These are phyloP conservation scores for Melanophora roralis DNA, from an alignment of 2,888 invertebrate species.

Conservation along the genomic window DNA sequence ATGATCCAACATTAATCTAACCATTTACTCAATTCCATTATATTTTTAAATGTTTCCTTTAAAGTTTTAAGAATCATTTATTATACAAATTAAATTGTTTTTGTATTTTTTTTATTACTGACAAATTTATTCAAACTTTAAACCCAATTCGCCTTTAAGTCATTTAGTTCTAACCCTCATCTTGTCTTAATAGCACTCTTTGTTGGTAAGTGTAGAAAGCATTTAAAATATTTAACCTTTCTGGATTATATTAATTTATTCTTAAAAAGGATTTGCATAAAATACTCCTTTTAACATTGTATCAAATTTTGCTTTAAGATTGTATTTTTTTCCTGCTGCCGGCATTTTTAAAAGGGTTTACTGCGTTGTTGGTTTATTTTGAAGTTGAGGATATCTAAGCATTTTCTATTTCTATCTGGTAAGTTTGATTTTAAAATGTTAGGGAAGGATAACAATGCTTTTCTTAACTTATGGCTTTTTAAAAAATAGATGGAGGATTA, in stretches of 20 bases:
- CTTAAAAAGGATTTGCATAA: slow-evolving; percentile 56
- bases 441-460: neutral
- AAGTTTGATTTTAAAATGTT: neutral
- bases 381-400: slow-evolving; percentile 40
- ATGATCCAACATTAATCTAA: neutral
- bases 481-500: no score
- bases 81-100: neutral
- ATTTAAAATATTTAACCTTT: slow-evolving; percentile 56
- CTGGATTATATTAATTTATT: slow-evolving; percentile 42
- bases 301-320: slow-evolving; percentile 29
- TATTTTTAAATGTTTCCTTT: neutral
- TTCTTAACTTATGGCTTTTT: no score
- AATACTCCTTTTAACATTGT: slow-evolving; percentile 50
- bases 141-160: neutral
- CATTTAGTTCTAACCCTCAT: slow-evolving; percentile 7
- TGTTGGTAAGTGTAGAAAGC: neutral
- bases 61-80: neutral
- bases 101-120: neutral
- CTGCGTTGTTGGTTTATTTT: slow-evolving; percentile 14
- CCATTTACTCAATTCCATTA: neutral
- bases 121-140: neutral
- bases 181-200: slow-evolving; percentile 13
- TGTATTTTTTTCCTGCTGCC: neutral
- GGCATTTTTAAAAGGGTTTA: slow-evolving; percentile 30
- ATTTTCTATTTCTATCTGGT: slow-evolving; percentile 1